Percentiles rank a stretch among this genome's conserved stretches.
Conservation (phyloP, 1,140 invertebrate species). For the Apis cerana region DNA sequence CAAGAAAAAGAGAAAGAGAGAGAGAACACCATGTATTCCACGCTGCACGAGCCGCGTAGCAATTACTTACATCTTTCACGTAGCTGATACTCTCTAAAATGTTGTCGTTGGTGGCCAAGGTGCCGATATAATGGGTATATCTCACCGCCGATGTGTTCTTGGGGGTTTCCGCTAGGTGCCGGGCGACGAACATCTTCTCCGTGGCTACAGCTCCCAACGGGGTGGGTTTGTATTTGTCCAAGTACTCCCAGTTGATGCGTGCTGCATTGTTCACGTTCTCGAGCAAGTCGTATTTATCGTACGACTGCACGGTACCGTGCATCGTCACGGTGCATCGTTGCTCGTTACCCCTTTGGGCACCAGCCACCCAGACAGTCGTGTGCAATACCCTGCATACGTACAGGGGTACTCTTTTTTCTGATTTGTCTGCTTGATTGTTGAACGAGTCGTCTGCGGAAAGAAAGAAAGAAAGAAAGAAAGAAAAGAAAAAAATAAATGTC, state of each 20-base stretch:
- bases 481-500: neutral
- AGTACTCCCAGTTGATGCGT: constrained; percentile 86
- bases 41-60: neutral
- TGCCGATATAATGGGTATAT: constrained; percentile 85
- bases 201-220: constrained; percentile 85
- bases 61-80: constrained; percentile 82
- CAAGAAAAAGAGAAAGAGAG: neutral
- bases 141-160: constrained; percentile 67
- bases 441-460: constrained; percentile 39
- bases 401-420: constrained; percentile 76
- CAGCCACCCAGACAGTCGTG: constrained; percentile 87
- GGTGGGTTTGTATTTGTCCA: constrained; percentile 84
- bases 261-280: constrained; percentile 90
- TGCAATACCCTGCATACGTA: constrained; percentile 88
- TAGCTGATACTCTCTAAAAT: constrained; percentile 86
- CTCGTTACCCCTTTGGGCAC: constrained; percentile 80
- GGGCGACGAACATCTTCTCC: constrained; percentile 81
- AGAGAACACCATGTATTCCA: no score
- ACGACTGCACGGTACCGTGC: constrained; percentile 82
- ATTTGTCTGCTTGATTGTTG: constrained; percentile 58
- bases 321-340: constrained; percentile 85
- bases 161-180: constrained; percentile 70
- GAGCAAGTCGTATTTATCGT: constrained; percentile 87
- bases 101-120: constrained; percentile 82
- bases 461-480: neutral